Evolutionary conservation across 2,113 vertebrate species (phyloP).

Genomic region (Illadopsis cleaveri): DNA sequence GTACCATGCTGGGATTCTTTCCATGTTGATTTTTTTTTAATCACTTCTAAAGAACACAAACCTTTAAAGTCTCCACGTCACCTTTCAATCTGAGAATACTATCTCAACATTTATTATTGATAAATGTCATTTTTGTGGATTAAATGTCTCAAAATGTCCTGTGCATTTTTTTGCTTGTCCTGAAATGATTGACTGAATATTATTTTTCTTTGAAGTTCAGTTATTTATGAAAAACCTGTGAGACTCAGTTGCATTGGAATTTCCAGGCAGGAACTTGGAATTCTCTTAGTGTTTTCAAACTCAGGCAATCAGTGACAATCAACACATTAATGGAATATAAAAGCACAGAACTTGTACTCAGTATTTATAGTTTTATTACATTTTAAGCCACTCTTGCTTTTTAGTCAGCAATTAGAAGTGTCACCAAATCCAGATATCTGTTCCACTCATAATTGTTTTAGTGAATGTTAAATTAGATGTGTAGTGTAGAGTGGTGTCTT

Average conservation of each 20-base stretch:
- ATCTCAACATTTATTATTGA: slow-evolving; percentile 47
- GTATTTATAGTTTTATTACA: background rate
- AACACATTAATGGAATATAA: background rate
- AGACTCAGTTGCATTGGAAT: background rate
- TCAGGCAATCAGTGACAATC: background rate
- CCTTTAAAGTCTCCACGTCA: background rate
- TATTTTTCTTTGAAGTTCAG: background rate
- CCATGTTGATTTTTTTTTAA: background rate
- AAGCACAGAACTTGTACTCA: background rate
- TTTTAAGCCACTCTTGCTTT: background rate
- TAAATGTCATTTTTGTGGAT: slow-evolving; percentile 47
- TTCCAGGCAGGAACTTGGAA: background rate
- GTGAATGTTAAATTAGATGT: background rate
- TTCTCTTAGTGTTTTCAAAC: background rate
- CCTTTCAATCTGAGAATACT: background rate
- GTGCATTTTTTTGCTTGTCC: background rate
- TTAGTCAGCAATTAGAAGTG: background rate
- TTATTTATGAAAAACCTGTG: background rate
- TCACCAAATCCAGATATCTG: background rate
- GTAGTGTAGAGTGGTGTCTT: background rate
- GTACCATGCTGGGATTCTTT: background rate
- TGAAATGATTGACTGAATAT: background rate
- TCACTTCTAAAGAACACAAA: background rate
- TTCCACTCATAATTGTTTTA: background rate
- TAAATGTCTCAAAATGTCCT: slow-evolving; percentile 6